Evolutionary conservation across 2,797 vertebrate genomes (phyloP).

Genomic region (Sebastes glaucus): DNA sequence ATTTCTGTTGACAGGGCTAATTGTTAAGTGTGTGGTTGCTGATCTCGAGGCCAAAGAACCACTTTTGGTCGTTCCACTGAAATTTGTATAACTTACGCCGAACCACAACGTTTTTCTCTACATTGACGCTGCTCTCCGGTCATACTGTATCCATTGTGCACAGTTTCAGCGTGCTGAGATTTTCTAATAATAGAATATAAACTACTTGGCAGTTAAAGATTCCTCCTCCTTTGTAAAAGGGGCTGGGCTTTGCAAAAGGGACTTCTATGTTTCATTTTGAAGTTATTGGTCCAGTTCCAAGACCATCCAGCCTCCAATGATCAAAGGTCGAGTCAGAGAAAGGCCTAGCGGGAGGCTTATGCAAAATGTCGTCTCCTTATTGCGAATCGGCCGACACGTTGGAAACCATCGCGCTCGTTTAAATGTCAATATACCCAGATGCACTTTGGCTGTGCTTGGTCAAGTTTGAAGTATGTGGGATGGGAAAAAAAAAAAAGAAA

Average conservation of each 20-base stretch:
- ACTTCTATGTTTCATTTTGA: conserved; percentile 84
- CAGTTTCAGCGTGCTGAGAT: conserved; percentile 42
- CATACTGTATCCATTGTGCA: conserved; percentile 74
- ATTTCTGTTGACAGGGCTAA: conserved; percentile 83
- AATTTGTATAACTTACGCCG: conserved; percentile 67
- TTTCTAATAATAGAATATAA: conserved; percentile 78
- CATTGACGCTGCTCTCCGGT: conserved; percentile 55
- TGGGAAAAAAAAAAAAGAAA: conserved; percentile 25
- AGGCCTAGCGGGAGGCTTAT: conserved; percentile 80
- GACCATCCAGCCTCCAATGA: conserved; percentile 80
- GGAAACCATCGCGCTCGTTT: conserved; percentile 70
- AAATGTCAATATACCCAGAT: conserved; percentile 77
- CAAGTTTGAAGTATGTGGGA: conserved; percentile 76
- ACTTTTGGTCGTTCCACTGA: conserved; percentile 76
- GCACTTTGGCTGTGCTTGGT: conserved; percentile 74
- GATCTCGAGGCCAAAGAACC: conserved; percentile 75
- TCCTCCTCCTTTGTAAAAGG: conserved; percentile 71
- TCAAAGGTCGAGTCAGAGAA: conserved; percentile 83
- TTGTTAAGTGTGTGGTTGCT: conserved; percentile 85
- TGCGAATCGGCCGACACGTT: conserved; percentile 64
- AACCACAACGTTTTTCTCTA: conserved; percentile 63
- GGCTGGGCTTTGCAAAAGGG: conserved; percentile 66
- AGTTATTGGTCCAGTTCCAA: conserved; percentile 84
- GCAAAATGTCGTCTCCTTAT: conserved; percentile 79
- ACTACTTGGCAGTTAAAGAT: conserved; percentile 77